Percentiles rank a stretch among this genome's conserved stretches.
Evolutionary conservation across 1,140 invertebrate genomes (phyloP).

Genomic region (Eumeta japonica): DNA sequence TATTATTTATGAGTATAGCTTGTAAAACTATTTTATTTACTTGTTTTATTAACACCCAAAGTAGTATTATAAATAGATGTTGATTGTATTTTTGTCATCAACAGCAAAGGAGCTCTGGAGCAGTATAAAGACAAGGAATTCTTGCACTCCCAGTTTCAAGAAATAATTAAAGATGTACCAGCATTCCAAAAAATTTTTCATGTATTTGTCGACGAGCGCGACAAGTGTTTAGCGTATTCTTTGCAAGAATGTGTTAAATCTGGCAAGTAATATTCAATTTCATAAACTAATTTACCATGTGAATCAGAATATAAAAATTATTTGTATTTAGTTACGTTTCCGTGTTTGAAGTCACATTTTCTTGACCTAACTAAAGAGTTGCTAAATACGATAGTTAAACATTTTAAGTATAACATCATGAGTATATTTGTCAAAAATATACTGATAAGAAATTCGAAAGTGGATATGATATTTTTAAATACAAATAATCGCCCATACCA

Average conservation of each 20-base stretch:
- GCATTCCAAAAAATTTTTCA: slow-evolving; percentile 68
- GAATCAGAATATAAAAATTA: not conserved
- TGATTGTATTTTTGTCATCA: slow-evolving; percentile 6
- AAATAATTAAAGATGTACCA: slow-evolving; percentile 89
- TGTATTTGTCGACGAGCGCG: slow-evolving; percentile 92
- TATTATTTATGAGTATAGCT: slow-evolving; percentile 1
- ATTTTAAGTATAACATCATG: too few species aligned
- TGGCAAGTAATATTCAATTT: slow-evolving; percentile 43
- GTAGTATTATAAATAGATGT: not conserved
- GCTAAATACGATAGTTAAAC: too few species aligned
- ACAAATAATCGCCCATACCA: too few species aligned
- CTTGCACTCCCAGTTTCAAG: slow-evolving; percentile 84
- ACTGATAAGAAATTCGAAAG: too few species aligned
- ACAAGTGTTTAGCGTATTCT: slow-evolving; percentile 86
- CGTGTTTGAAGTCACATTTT: slow-evolving; percentile 46
- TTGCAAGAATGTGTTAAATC: slow-evolving; percentile 64
- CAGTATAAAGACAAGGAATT: slow-evolving; percentile 87
- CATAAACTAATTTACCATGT: not conserved
- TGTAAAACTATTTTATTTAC: too few species aligned
- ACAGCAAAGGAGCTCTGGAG: slow-evolving; percentile 85
- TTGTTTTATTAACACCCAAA: too few species aligned
- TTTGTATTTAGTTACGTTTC: not conserved
- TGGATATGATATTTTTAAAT: too few species aligned
- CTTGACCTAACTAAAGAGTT: slow-evolving; percentile 43
- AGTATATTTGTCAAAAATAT: too few species aligned